phyloP scores from a whole-genome alignment of 2,113 vertebrate species.

The Poeciliopsis occidentalis region DNA sequence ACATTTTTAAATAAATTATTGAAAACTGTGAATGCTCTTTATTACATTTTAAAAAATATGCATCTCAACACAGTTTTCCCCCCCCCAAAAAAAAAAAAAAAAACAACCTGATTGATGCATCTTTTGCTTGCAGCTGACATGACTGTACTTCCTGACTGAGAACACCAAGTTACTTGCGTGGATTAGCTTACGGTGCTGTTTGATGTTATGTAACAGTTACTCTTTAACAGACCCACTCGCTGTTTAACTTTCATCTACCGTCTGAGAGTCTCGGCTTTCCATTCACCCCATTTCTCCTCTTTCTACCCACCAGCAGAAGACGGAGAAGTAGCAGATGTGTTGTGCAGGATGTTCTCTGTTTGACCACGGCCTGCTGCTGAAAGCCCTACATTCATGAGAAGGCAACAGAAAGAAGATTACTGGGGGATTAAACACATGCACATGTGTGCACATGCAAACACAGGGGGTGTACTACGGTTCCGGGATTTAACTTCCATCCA shows the following conservation, averaged over 20 bases:
- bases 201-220: constrained; percentile 50
- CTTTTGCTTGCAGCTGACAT: constrained; percentile 1
- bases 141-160: constrained; percentile 31
- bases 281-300: constrained; percentile 12
- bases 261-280: constrained; percentile 11
- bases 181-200: constrained; percentile 49
- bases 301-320: neutral
- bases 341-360: constrained; percentile 36
- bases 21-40: neutral
- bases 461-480: neutral
- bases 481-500: constrained; percentile 35
- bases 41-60: neutral
- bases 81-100: neutral
- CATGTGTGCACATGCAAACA: constrained; percentile 31
- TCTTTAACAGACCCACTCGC: constrained; percentile 18
- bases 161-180: constrained; percentile 30
- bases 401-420: constrained; percentile 69
- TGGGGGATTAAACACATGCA: constrained; percentile 56
- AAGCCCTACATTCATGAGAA: constrained; percentile 58
- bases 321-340: constrained; percentile 36
- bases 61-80: neutral
- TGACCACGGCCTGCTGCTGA: constrained; percentile 40
- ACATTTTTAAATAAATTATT: too few species aligned
- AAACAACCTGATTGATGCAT: neutral
- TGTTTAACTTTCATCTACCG: constrained; percentile 46